Evolutionary conservation across 2,888 invertebrate genomes (phyloP), one percentile per base, ranked within the genome.

Genomic region (Dusona sp.): DNA sequence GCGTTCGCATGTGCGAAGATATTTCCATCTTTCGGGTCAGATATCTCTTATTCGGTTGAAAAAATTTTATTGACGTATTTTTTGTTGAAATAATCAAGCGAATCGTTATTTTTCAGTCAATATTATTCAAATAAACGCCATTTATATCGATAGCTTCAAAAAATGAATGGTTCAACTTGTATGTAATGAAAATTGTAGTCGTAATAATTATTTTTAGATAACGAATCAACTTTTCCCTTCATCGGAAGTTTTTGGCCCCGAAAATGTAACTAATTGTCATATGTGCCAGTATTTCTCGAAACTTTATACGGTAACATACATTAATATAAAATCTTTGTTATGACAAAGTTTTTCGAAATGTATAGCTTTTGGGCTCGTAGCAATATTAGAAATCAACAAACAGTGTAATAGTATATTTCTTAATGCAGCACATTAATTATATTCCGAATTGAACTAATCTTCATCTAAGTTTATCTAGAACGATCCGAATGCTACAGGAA

Each of bases 1-100:
- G 91, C 91, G 91, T 92, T 91, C 92, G 91, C 91, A 91, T 75
- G 67, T 36, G 48, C 77, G 64, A 33, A 74, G 29, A 78, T 75
- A 85, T 74, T 51, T 78, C 25, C 51, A 13, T 65, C 45, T 75
- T 67, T 64, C 77, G 48, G 78, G 64, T 67, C 75, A 68, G 16
- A 61, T 29, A 77, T 84, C 80, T 65, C 70, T 84, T 48, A 68
- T 25, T 75, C 57, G 57, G 42, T 74, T 74, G 25, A 57, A 25
- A 38, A 33, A 68, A 68, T 72, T 79, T 22, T 13, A 36, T 22
- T 33, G 22, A 65, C 19, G 13, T 19, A 19, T 73, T 54, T 51
- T 54, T 73, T 22, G 25, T 8, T 25, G 11, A 11, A 13, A 25
- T 13, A 61, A 29, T 61, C 25, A 16, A 29, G 25, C 0, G 4